Conservation (phyloP, 2,113 vertebrate genomes). For the Acanthochromis polyacanthus region DNA sequence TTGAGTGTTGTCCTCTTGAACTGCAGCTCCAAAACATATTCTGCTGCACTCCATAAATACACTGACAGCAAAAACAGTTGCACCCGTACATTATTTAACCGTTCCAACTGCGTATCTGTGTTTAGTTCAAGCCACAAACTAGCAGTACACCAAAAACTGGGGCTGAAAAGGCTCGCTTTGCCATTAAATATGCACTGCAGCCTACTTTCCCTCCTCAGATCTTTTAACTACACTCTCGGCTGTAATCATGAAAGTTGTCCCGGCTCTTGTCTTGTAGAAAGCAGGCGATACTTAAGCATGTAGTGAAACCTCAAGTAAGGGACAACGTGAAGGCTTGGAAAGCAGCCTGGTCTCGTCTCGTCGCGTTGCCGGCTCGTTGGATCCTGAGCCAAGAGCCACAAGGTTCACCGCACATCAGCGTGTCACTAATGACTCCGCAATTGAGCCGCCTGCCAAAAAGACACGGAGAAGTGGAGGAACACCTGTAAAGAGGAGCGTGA, state of each 20-base stretch:
- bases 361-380: conserved; percentile 7
- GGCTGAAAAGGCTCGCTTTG: conserved; percentile 43
- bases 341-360: conserved; percentile 6
- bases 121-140: conserved; percentile 35
- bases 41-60: neutral
- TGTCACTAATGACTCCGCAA: conserved; percentile 8
- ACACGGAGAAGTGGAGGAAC: conserved; percentile 1
- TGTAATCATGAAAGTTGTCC: conserved; percentile 39
- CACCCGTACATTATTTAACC: conserved; percentile 45
- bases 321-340: conserved; percentile 15
- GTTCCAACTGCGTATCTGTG: conserved; percentile 43
- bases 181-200: conserved; percentile 66
- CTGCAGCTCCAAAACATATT: no score
- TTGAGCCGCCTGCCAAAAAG: neutral
- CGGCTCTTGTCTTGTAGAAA: conserved; percentile 16
- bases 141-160: conserved; percentile 18
- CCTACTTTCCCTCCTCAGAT: conserved; percentile 46
- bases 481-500: conserved; percentile 36
- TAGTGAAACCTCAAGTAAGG: conserved; percentile 44
- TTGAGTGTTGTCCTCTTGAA: no score
- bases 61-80: conserved; percentile 17
- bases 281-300: conserved; percentile 14
- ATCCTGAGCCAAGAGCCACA: neutral
- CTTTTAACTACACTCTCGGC: conserved; percentile 14
- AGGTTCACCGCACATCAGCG: neutral